Percentiles rank a stretch among this genome's conserved stretches.
phyloP scores from a whole-genome alignment of 2,113 vertebrate genomes.

The Sturnira hondurensis region DNA sequence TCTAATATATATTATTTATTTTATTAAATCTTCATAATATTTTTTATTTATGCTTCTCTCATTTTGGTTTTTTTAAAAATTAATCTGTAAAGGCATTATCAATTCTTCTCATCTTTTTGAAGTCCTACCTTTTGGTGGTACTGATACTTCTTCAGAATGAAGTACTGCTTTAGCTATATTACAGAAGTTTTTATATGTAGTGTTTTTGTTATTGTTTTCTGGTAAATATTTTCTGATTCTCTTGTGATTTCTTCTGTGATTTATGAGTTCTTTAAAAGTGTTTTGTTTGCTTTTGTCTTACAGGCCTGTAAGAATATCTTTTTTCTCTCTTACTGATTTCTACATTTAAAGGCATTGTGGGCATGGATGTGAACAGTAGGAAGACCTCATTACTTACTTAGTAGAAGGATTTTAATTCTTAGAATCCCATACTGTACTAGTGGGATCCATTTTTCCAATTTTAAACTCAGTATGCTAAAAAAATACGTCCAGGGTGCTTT shows the following conservation, averaged over 20 bases:
- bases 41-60: not conserved
- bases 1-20: not conserved
- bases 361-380: not conserved
- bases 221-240: not conserved
- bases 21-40: not conserved
- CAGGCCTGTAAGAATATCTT: not conserved
- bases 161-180: not conserved
- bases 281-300: not conserved
- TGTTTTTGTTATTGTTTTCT: not conserved
- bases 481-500: not conserved
- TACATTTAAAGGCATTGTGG: not conserved
- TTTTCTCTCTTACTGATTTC: not conserved
- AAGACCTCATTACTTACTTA: not conserved
- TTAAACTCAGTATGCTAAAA: not conserved
- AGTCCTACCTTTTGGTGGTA: not conserved
- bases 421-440: not conserved
- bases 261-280: not conserved
- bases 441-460: not conserved
- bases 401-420: not conserved
- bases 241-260: not conserved
- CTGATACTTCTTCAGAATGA: not conserved
- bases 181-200: not conserved
- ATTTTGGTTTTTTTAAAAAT: not conserved
- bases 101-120: not conserved
- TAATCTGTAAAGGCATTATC: not conserved